Evolutionary conservation across 1,140 invertebrate species (phyloP).

Genomic region (Magallana gigas): DNA sequence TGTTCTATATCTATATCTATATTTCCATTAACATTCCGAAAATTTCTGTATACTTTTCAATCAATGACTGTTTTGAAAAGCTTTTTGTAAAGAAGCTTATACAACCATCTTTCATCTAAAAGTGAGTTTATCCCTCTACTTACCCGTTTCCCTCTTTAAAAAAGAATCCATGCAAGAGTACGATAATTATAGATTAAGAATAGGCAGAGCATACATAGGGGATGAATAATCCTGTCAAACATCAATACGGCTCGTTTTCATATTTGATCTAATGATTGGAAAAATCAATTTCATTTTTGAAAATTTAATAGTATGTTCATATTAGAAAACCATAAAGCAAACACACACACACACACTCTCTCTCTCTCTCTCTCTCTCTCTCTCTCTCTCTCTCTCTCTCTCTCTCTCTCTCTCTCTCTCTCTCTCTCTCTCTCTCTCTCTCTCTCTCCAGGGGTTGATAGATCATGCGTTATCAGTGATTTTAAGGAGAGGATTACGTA

Average conservation of each 20-base stretch:
- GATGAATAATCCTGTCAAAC: not conserved
- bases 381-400: not conserved
- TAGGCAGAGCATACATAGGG: not conserved
- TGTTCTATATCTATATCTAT: not conserved
- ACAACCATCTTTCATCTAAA: not conserved
- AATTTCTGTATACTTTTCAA: not conserved
- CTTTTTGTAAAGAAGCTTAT: constrained; percentile 7
- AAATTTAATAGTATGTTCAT: not conserved
- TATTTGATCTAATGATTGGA: not conserved
- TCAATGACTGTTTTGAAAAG: constrained; percentile 24
- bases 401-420: constrained; percentile 25
- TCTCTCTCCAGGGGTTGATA: not conserved
- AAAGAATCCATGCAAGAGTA: not conserved
- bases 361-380: not conserved
- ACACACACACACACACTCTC: no score
- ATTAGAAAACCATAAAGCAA: not conserved
- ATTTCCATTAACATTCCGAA: constrained; percentile 30
- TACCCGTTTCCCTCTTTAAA: constrained; percentile 22
- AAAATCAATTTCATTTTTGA: not conserved
- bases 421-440: constrained; percentile 15
- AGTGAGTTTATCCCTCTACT: not conserved
- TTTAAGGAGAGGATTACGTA: not conserved
- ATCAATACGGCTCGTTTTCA: not conserved
- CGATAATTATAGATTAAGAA: not conserved
- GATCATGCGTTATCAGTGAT: constrained; percentile 18